Evolutionary conservation across 2,113 vertebrate species (phyloP).

Genomic region (Lutjanus erythropterus): DNA sequence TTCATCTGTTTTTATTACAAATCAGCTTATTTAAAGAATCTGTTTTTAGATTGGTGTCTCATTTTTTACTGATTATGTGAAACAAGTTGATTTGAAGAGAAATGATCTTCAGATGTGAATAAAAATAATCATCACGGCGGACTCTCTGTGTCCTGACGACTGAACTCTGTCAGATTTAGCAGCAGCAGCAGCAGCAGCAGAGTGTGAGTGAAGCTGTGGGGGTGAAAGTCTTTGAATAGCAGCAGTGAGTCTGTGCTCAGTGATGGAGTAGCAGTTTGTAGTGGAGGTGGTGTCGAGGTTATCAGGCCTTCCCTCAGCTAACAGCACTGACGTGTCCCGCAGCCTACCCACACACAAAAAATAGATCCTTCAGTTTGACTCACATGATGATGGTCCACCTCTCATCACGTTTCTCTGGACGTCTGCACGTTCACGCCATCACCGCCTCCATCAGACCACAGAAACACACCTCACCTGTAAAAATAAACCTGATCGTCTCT

Average conservation of each 20-base stretch:
- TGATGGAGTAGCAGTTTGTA: constrained; percentile 61
- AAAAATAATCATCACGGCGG: no score
- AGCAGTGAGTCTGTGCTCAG: constrained; percentile 52
- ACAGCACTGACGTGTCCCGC: constrained; percentile 66
- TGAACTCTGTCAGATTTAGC: constrained; percentile 40
- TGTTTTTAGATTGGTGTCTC: background rate
- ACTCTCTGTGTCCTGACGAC: constrained; percentile 38
- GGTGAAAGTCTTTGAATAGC: constrained; percentile 58
- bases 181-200: constrained; percentile 16
- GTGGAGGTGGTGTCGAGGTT: constrained; percentile 72
- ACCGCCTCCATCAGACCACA: constrained; percentile 31
- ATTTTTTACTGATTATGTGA: background rate
- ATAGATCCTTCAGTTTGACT: constrained; percentile 68
- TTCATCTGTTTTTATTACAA: background rate
- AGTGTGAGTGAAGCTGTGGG: constrained; percentile 51
- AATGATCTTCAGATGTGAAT: background rate
- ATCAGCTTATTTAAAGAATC: no score
- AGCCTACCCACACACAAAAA: constrained; percentile 62
- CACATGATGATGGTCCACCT: constrained; percentile 51
- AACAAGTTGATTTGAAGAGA: background rate
- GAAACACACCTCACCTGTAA: constrained; percentile 39
- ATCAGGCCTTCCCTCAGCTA: constrained; percentile 51
- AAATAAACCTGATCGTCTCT: constrained; percentile 30
- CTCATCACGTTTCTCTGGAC: constrained; percentile 54
- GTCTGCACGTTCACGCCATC: constrained; percentile 31